Evolutionary conservation across 2,113 vertebrate genomes (phyloP).

Genomic region (Chloebia gouldiae): DNA sequence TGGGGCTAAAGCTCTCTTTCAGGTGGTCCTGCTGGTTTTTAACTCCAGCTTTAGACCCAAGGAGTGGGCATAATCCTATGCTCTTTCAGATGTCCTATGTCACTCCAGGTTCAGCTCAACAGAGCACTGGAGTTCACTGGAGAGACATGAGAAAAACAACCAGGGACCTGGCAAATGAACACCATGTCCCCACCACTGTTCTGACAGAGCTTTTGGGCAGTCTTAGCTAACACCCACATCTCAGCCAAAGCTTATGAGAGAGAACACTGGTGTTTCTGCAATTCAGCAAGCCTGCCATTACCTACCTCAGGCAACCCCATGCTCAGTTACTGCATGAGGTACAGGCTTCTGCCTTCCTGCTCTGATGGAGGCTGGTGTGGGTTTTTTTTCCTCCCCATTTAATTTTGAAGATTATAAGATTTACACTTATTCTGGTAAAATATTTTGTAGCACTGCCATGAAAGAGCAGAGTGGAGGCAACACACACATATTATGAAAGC

Average conservation of each 20-base stretch:
- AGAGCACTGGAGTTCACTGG: not conserved
- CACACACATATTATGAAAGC: not conserved
- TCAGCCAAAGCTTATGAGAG: not conserved
- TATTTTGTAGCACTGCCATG: conserved; percentile 8
- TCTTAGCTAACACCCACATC: not conserved
- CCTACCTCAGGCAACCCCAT: not conserved
- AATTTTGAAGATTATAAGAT: conserved; percentile 49
- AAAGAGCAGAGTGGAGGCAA: conserved; percentile 10
- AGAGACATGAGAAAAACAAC: not conserved
- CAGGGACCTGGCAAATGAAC: fast-evolving
- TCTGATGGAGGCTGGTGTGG: not conserved
- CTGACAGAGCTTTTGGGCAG: not conserved
- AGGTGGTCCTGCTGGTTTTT: not conserved
- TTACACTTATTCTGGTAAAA: not conserved
- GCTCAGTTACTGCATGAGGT: not conserved
- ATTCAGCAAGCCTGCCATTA: not conserved
- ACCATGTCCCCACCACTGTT: not conserved
- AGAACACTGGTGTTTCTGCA: not conserved
- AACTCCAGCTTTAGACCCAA: not conserved
- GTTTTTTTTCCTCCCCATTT: not conserved
- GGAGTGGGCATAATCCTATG: not conserved
- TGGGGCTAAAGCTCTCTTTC: not conserved
- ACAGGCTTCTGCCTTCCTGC: not conserved
- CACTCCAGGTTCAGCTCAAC: not conserved
- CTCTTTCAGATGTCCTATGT: not conserved